A percentile compares a stretch with the other conserved stretches of the same genome.
These are phyloP conservation scores for Pantherophis alleghaniensis DNA, from an alignment of 2,797 vertebrate species.

Conservation along the genomic window DNA sequence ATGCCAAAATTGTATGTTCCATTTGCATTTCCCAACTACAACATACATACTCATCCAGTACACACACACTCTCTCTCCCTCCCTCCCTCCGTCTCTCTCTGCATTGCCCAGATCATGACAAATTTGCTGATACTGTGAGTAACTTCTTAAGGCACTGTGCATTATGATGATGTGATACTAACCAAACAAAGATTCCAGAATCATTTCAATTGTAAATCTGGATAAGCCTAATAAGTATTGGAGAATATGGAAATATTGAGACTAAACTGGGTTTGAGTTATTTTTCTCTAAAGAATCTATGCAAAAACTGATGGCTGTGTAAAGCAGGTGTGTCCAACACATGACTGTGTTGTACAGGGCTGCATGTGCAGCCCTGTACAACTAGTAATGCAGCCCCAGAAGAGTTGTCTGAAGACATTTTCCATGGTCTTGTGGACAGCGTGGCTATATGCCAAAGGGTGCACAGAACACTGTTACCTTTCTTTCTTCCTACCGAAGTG, in stretches of 20 bases:
- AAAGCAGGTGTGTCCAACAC: too few relatives aligned
- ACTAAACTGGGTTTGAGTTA: neutral
- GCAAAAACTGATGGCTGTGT: neutral
- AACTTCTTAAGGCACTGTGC: neutral
- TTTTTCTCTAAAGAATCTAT: neutral
- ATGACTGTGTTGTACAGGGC: too few relatives aligned
- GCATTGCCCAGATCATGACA: neutral
- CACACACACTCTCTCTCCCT: too few relatives aligned
- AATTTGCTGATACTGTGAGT: neutral
- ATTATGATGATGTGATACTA: neutral
- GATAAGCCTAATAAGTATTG: neutral
- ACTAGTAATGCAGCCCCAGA: too few relatives aligned
- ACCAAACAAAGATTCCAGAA: neutral
- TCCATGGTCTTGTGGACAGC: too few relatives aligned
- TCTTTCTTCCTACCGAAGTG: too few relatives aligned
- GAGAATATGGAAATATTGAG: neutral
- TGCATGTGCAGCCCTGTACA: too few relatives aligned
- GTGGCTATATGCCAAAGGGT: too few relatives aligned
- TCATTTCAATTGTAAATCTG: neutral
- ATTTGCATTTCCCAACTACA: neutral
- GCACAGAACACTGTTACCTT: too few relatives aligned
- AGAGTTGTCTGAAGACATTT: too few relatives aligned
- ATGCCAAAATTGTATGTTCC: neutral
- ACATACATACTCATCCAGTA: neutral
- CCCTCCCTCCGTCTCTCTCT: too few relatives aligned